Conservation (phyloP, 2,113 vertebrate species). For the Eleginops maclovinus region DNA sequence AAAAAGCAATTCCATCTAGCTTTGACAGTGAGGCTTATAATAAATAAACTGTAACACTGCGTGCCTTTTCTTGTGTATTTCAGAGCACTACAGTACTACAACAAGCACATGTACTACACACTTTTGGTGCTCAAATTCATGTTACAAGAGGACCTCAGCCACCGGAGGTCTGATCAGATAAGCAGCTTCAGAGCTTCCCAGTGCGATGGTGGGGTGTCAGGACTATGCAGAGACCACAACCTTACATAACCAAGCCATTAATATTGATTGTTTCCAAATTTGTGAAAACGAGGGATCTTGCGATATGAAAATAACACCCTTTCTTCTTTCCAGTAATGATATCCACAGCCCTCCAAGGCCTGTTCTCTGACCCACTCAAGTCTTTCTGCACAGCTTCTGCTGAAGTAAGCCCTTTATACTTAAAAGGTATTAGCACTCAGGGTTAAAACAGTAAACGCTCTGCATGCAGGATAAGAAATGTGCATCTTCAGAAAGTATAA, state of each 20-base stretch:
- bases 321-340: constrained; percentile 75
- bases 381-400: constrained; percentile 68
- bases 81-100: not conserved
- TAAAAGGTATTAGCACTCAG: constrained; percentile 73
- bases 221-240: constrained; percentile 60
- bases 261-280: constrained; percentile 80
- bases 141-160: constrained; percentile 28
- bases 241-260: constrained; percentile 78
- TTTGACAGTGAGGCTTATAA: not conserved
- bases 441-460: constrained; percentile 78
- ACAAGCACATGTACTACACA: not conserved
- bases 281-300: constrained; percentile 57
- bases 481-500: constrained; percentile 64
- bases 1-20: constrained; percentile 9
- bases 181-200: constrained; percentile 44
- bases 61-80: constrained; percentile 4
- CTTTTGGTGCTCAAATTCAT: not conserved
- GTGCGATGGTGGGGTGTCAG: constrained; percentile 23
- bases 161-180: constrained; percentile 45
- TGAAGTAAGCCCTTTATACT: constrained; percentile 79
- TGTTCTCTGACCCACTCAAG: constrained; percentile 67
- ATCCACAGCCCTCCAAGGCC: constrained; percentile 72
- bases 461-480: constrained; percentile 66
- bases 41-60: too few species aligned
- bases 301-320: constrained; percentile 70